phyloP scores from a whole-genome alignment of 2,113 vertebrate species.

The Saguinus midas region DNA sequence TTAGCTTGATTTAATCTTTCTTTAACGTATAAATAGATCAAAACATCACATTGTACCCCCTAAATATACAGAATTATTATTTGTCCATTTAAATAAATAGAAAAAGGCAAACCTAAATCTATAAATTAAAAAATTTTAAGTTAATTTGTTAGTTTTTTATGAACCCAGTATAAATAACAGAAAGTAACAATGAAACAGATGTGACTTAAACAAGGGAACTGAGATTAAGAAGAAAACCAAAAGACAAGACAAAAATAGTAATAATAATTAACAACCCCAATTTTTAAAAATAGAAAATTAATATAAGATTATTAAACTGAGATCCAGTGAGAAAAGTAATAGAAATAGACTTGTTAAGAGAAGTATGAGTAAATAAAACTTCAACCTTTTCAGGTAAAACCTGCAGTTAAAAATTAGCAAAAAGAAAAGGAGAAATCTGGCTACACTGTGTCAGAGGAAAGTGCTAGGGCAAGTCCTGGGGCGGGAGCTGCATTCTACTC shows the following conservation, averaged over 20 bases:
- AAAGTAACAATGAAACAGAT: constrained; percentile 2
- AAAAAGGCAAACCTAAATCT: background rate
- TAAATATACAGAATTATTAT: background rate
- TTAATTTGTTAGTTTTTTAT: background rate
- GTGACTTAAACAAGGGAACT: background rate
- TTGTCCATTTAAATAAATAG: background rate
- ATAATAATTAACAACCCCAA: background rate
- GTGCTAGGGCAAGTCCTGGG: background rate
- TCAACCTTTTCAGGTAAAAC: background rate
- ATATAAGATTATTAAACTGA: background rate
- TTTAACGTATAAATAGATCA: background rate
- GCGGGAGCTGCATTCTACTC: background rate
- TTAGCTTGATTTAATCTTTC: background rate
- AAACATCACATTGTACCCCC: background rate
- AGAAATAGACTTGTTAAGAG: background rate
- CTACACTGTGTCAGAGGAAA: background rate
- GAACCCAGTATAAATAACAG: background rate
- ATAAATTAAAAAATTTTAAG: constrained; percentile 20
- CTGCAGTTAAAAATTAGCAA: background rate
- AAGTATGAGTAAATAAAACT: background rate
- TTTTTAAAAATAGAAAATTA: constrained; percentile 18
- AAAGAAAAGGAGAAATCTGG: background rate
- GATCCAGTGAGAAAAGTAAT: background rate
- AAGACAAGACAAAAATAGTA: background rate
- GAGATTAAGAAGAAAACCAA: background rate